Percentiles rank a stretch among this genome's conserved stretches.
Conservation (phyloP, 2,797 vertebrate genomes). For the Emydoidea blandingii region DNA sequence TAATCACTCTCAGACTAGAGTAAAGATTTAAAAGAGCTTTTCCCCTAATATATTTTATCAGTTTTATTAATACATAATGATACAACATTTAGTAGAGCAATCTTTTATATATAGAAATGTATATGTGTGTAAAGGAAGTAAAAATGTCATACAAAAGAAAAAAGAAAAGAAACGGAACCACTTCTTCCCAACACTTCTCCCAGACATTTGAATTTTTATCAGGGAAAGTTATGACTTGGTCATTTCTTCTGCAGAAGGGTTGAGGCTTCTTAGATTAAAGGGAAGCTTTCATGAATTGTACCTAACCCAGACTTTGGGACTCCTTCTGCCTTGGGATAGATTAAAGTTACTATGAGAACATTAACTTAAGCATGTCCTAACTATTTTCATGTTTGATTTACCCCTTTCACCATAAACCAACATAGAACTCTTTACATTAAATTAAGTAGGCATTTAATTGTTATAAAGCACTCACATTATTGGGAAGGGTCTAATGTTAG, state of each 20-base stretch:
- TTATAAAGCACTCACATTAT: neutral
- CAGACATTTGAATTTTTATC: neutral
- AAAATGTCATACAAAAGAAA: neutral
- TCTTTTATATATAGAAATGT: fast-evolving
- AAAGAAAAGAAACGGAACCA: neutral
- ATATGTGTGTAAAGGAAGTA: neutral
- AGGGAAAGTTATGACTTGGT: neutral
- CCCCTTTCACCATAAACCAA: neutral
- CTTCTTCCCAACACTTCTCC: neutral
- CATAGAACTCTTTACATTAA: constrained; percentile 3
- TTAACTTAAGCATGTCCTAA: neutral
- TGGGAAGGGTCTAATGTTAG: neutral
- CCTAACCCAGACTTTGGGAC: neutral
- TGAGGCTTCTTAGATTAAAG: neutral
- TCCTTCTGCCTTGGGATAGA: neutral
- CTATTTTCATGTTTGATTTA: neutral
- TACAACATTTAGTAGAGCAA: neutral
- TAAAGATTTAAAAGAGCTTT: constrained; percentile 10
- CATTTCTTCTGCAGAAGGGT: neutral
- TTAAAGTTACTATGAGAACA: neutral
- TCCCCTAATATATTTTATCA: neutral
- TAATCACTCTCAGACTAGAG: constrained; percentile 14
- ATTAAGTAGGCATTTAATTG: neutral
- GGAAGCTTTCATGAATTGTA: neutral
- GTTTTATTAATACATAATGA: neutral